A percentile compares a stretch with the other conserved stretches of the same genome.
phyloP scores from a whole-genome alignment of 1,140 invertebrate genomes.

The Ooceraea biroi region DNA sequence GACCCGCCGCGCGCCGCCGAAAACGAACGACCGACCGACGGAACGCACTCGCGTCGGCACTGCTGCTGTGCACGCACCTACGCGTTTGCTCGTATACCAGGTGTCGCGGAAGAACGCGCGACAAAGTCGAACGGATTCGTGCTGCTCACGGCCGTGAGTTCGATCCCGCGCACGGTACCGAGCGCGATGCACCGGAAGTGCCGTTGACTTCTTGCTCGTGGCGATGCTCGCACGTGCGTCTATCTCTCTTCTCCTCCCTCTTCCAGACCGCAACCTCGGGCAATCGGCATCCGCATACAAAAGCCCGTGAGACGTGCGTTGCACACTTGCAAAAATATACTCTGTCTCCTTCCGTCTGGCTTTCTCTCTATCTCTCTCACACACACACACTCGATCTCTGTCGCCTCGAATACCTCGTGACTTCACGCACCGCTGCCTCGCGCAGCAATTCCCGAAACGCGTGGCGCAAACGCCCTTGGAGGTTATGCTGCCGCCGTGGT shows the following conservation, averaged over 20 bases:
- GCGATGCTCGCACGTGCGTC: slow-evolving; percentile 59
- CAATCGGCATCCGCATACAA: slow-evolving; percentile 44
- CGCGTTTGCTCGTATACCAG: slow-evolving; percentile 67
- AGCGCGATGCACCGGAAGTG: not conserved
- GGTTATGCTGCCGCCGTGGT: slow-evolving; percentile 75
- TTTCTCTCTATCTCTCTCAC: slow-evolving; percentile 29
- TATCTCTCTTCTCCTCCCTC: slow-evolving; percentile 27
- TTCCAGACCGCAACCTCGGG: too few relatives aligned
- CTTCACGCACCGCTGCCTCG: slow-evolving; percentile 31
- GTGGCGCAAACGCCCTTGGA: slow-evolving; percentile 70
- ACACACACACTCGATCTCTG: not conserved
- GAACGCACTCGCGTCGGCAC: slow-evolving; percentile 42
- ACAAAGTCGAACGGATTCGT: slow-evolving; percentile 52
- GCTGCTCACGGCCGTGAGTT: not conserved
- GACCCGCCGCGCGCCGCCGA: slow-evolving; percentile 3
- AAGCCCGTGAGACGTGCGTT: slow-evolving; percentile 43
- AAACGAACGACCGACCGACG: slow-evolving; percentile 21
- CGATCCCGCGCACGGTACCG: too few relatives aligned
- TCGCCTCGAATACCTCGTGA: slow-evolving; percentile 37
- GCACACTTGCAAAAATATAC: slow-evolving; percentile 72
- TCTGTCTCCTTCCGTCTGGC: slow-evolving; percentile 28
- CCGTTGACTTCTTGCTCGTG: not conserved
- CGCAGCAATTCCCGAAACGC: slow-evolving; percentile 46
- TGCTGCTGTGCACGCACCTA: slow-evolving; percentile 49
- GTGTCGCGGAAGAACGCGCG: slow-evolving; percentile 62